A percentile compares a stretch with the other conserved stretches of the same genome.
phyloP scores from a whole-genome alignment of 64 coral and sea anemone genomes.

The Stichodactyla helianthus region DNA sequence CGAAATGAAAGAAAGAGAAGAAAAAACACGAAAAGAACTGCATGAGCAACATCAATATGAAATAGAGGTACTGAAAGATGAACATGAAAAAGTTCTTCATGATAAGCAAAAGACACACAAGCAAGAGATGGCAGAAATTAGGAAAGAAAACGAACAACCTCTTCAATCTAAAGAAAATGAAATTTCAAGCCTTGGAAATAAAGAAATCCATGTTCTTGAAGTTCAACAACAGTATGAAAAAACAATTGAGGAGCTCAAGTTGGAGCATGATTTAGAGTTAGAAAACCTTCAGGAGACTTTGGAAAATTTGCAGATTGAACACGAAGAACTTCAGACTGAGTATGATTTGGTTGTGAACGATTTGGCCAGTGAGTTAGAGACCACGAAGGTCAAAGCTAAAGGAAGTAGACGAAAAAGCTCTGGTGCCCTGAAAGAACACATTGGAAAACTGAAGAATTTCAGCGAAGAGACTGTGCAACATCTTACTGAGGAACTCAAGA shows the following conservation, averaged over 20 bases:
- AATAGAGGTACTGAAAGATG: conserved; percentile 21
- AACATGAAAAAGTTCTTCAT: conserved; percentile 41
- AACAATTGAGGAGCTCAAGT: conserved; percentile 23
- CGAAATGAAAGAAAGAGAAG: conserved; percentile 55
- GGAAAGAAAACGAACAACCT: conserved; percentile 13
- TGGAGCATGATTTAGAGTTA: conserved; percentile 50
- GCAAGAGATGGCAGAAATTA: conserved; percentile 43
- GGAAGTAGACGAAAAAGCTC: conserved; percentile 29
- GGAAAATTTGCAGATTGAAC: conserved; percentile 68
- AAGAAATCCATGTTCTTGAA: conserved; percentile 5
- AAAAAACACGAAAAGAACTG: conserved; percentile 31
- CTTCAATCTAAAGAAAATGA: background rate
- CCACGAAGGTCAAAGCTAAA: conserved; percentile 16
- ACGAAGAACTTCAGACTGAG: conserved; percentile 61
- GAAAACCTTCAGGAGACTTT: conserved; percentile 64
- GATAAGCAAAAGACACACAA: conserved; percentile 30
- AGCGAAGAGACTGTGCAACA: conserved; percentile 33
- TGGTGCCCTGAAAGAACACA: conserved; percentile 33
- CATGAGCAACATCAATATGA: conserved; percentile 29
- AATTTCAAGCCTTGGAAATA: background rate
- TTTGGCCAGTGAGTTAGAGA: conserved; percentile 65
- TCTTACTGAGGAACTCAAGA: conserved; percentile 50
- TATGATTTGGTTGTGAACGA: conserved; percentile 76
- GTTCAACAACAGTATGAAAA: conserved; percentile 12
- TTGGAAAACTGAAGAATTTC: conserved; percentile 49